Evolutionary conservation across 2,888 invertebrate species (phyloP), one percentile per base, ranked within the genome.

Genomic region (Hylaea fasciaria): DNA sequence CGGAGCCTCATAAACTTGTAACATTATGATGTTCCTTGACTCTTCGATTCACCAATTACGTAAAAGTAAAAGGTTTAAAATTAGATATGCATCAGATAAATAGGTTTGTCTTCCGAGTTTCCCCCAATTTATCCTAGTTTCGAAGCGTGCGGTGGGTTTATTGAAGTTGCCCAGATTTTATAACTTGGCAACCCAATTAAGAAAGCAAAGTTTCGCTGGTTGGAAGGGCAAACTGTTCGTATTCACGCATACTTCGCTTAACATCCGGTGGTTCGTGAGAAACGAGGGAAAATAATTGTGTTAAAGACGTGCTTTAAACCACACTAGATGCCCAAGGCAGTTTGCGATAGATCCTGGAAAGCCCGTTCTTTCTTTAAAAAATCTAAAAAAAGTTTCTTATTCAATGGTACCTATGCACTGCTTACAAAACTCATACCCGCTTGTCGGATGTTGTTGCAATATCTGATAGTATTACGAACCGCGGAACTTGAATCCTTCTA

Each of bases 151-250:
- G 61, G 57, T 48, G 44, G 57, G 55, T 62, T 60, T 66, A 69
- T 64, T 68, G 56, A 64, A 65, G 66, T 65, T 61, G 39, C 51
- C 48, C 52, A 60, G 57, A 58, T 62, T 65, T 62, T 60, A 63
- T 64, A 65, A 70, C 63, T 70, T 64, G 57, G 60, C 58, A 65
- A 70, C 63, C 68, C 66, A 70, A 70, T 70, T 70, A 70, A 66
- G 66, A 62, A 62, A 61, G 59, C 29, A 58, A 62, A 61, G 62
- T 61, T 69, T 43, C 49, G 61, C 59, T 56, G 59, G 40, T 4
- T 49, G 22, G 22, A 22, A 22, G 22, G 44, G 64, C 58, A 62
- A 64, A 69, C 64, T 64, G 66, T 62, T 63, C 62, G 49, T 44
- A 64, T 66, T 64, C 62, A 69, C 59, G 65, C 60, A 64, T 65